Evolutionary conservation across 2,113 vertebrate genomes (phyloP).

Genomic region (Dipodomys stephensi): DNA sequence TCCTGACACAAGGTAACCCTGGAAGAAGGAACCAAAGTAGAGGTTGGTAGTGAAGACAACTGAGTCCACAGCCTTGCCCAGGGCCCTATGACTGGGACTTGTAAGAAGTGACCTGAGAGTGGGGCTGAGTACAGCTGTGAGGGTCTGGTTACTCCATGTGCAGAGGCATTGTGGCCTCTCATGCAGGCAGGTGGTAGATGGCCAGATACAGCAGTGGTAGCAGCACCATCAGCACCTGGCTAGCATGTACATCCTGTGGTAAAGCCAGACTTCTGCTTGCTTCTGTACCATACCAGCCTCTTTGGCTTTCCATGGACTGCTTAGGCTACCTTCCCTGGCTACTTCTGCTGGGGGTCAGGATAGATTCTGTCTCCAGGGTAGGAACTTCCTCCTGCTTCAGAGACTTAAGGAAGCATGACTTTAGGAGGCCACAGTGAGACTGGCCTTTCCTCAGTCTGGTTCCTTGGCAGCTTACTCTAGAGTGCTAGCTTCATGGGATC

Average conservation of each 20-base stretch:
- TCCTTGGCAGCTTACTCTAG: neutral
- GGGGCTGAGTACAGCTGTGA: neutral
- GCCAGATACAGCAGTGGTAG: constrained; percentile 34
- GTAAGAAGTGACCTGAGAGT: neutral
- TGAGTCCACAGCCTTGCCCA: neutral
- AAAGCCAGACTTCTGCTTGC: constrained; percentile 54
- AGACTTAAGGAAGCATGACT: constrained; percentile 26
- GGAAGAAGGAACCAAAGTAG: neutral
- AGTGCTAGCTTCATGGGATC: neutral
- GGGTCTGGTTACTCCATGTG: constrained; percentile 4
- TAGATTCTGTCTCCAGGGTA: constrained; percentile 27
- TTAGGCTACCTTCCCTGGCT: constrained; percentile 28
- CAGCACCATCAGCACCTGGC: constrained; percentile 37
- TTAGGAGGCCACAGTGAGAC: neutral
- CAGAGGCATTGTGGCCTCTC: neutral
- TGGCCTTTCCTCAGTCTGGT: neutral
- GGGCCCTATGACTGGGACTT: neutral
- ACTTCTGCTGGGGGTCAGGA: neutral
- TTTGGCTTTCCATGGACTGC: constrained; percentile 30
- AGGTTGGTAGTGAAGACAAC: neutral
- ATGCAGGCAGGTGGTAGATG: constrained; percentile 27
- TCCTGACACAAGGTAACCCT: neutral
- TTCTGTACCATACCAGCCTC: constrained; percentile 10
- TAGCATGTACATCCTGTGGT: neutral
- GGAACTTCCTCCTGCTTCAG: neutral